phyloP scores from a whole-genome alignment of 2,797 vertebrate genomes.

The Eulemur mongoz region DNA sequence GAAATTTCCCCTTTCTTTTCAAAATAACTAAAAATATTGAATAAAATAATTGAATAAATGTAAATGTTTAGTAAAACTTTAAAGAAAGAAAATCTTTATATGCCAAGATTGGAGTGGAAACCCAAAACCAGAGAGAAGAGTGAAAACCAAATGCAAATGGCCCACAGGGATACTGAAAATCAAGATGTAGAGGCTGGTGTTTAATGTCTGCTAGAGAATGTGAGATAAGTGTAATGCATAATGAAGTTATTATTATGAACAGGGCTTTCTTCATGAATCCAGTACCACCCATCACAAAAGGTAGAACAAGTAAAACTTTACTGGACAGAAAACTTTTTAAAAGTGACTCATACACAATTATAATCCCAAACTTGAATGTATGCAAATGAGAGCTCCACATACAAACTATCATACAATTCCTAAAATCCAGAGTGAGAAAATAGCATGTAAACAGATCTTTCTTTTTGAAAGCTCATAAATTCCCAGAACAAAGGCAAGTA shows the following conservation, averaged over 20 bases:
- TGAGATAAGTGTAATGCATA: not conserved
- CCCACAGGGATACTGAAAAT: not conserved
- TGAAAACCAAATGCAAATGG: not conserved
- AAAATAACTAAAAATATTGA: slow-evolving; percentile 16
- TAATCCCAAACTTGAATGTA: not conserved
- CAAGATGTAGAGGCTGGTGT: not conserved
- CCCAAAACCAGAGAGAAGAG: not conserved
- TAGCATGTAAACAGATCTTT: not conserved
- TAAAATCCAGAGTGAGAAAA: not conserved
- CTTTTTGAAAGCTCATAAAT: not conserved
- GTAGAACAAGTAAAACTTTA: not conserved
- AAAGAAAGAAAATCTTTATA: not conserved
- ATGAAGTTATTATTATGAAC: not conserved
- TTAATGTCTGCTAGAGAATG: not conserved
- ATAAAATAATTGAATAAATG: not conserved
- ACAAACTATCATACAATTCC: not conserved
- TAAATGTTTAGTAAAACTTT: not conserved
- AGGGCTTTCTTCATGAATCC: not conserved
- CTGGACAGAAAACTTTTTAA: not conserved
- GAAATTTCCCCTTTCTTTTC: not conserved
- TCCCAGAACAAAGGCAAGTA: not conserved
- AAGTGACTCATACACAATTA: slow-evolving; percentile 24
- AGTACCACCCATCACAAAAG: not conserved
- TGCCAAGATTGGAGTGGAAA: not conserved
- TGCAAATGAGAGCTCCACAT: not conserved